Conservation (phyloP, 2,113 vertebrate genomes). For the Furnarius figulus region DNA sequence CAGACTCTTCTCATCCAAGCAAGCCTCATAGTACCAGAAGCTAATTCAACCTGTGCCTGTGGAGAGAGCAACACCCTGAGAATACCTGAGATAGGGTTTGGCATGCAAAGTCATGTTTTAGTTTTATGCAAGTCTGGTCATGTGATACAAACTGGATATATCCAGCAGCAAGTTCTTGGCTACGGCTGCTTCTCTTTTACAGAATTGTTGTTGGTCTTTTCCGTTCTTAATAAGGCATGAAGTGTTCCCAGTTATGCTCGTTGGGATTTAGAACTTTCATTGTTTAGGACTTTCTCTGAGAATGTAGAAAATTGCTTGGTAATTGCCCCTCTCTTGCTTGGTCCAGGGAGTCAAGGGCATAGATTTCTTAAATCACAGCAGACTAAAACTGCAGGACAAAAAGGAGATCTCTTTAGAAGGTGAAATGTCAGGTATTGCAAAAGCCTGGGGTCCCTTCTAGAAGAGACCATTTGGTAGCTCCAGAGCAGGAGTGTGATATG, state of each 20-base stretch:
- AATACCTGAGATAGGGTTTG: background rate
- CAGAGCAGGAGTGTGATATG: background rate
- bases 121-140: background rate
- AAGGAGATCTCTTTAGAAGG: background rate
- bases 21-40: background rate
- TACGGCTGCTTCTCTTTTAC: background rate
- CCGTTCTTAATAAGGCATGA: constrained; percentile 1
- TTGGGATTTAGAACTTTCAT: constrained; percentile 21
- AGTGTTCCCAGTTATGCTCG: background rate
- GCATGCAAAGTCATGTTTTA: background rate
- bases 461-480: background rate
- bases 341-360: background rate
- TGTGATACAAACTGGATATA: background rate
- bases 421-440: background rate
- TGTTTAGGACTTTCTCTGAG: constrained; percentile 10
- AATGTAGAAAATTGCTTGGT: constrained; percentile 4
- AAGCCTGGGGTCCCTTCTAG: background rate
- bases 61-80: background rate
- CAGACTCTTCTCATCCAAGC: background rate
- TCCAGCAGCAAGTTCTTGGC: background rate
- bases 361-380: background rate
- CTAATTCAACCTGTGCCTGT: background rate
- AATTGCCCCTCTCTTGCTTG: constrained; percentile 8
- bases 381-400: background rate
- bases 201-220: background rate